phyloP scores from a whole-genome alignment of 2,113 vertebrate species.

The Alligator mississippiensis region DNA sequence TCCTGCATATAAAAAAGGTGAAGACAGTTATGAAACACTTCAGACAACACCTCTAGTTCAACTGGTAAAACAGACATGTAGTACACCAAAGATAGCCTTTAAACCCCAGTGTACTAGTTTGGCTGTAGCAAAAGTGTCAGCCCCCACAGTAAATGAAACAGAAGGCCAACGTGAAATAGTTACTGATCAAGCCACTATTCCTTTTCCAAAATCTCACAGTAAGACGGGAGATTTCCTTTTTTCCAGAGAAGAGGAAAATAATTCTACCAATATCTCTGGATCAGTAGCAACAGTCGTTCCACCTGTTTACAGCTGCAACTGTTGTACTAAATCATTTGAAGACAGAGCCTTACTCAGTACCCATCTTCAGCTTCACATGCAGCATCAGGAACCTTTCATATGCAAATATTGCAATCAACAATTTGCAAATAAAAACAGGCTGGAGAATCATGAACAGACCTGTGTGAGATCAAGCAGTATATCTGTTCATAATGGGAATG shows the following conservation, averaged over 20 bases:
- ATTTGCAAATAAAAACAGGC: constrained; percentile 89
- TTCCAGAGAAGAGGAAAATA: constrained; percentile 71
- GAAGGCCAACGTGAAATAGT: constrained; percentile 44
- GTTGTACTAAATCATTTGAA: constrained; percentile 87
- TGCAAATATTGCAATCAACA: constrained; percentile 94
- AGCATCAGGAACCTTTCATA: constrained; percentile 84
- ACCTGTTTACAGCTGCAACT: constrained; percentile 83
- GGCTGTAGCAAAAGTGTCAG: constrained; percentile 33
- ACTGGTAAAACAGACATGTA: constrained; percentile 54
- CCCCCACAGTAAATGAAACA: constrained; percentile 27
- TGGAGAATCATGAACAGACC: constrained; percentile 90
- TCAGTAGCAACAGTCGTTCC: constrained; percentile 71
- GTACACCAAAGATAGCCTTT: constrained; percentile 60
- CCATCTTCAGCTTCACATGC: constrained; percentile 90
- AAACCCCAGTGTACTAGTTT: constrained; percentile 50
- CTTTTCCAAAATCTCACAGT: constrained; percentile 59
- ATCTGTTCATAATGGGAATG: constrained; percentile 62
- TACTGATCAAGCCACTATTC: constrained; percentile 35
- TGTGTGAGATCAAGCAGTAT: constrained; percentile 77
- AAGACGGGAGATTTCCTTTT: constrained; percentile 41
- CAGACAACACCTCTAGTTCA: constrained; percentile 54
- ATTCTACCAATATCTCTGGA: constrained; percentile 60
- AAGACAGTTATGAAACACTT: constrained; percentile 63
- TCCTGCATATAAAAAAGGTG: constrained; percentile 23
- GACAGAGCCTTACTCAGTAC: constrained; percentile 83